Base-by-base conservation (phyloP, 2,113 vertebrate genomes). In the Myotis brandtii region DNA sequence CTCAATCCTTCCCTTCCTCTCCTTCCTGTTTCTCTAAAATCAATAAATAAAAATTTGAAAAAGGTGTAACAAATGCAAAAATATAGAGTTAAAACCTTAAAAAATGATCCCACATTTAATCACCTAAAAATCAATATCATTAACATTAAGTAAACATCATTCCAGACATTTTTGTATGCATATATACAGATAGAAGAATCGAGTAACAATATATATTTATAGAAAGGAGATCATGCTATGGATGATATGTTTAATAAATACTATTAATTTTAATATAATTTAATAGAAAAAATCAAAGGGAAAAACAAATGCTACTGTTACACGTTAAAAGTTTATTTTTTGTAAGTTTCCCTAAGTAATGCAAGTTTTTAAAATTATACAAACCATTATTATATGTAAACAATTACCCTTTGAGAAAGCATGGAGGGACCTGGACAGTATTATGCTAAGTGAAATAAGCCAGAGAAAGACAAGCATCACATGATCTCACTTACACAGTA, bases 181-280 rank as follows among this genome's bases (percentile, higher is more conserved):
- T 40, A 48, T 34, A n/a, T 13, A 77, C n/a, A 83, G 34, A 69
- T 2, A 80, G 12, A 52, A 67, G 27, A 62, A 59, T 0, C 80
- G 3, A 70, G 1, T 69, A 64, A 79, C 27, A 86, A 85, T 34
- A 80, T 54, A 85, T 34, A 67, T 56, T 69, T 52, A 76, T 18
- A 80, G 2, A 92, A 34, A 94, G 32, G 30, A 17, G 30, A 48
- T 75, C 59, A 75, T 59, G 30, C 46, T 37, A 59, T 25, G 70
- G 18, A 37, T 43, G 17, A 50, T 81, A 82, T 6, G 69, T 75
- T 76, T 84, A 83, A 75, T 77, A 73, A 86, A 79, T 21, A 48
- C 52, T 40, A 83, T 73, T 81, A 95, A 67, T 70, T 93, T 92
- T 73, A 94, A 82, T 52, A 67, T 66, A 94, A 92, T 80, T 50